Base-by-base conservation (phyloP, 2,888 invertebrate species). In the Chloroclystis v-ata region DNA sequence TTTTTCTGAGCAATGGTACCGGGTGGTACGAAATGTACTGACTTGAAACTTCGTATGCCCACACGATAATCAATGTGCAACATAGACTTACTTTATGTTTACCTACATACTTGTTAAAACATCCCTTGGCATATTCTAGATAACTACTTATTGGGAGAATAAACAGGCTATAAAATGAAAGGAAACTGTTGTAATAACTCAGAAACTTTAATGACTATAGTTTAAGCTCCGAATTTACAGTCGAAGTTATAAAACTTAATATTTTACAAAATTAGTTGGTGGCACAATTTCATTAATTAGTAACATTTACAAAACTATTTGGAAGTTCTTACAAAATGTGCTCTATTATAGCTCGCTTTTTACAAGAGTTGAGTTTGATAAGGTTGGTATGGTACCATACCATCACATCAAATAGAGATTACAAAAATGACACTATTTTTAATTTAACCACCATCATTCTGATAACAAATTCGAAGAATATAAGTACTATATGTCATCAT, bases 141-240 rank as follows among this genome's bases (percentile, higher is more conserved):
- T n/a, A n/a, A n/a, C n/a, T n/a, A n/a, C n/a, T n/a, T n/a, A n/a
- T n/a, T n/a, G n/a, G n/a, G n/a, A n/a, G n/a, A n/a, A n/a, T n/a
- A n/a, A 10, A 29, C 1, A 7, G 7, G 9, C n/a, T 4, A 1
- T n/a, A 32, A 12, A 33, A 38, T 41, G n/a, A 51, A 60, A 54
- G 35, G 51, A 69, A 60, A 61, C 9, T 43, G 52, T 49, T 55
- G n/a, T n/a, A 49, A 63, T 67, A 65, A 70, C 63, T 66, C 69
- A 73, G 60, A 63, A 62, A 69, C 67, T 82, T 82, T 80, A 82
- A 67, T 79, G 63, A 66, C 59, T 75, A 75, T 62, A 61, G 67
- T 32, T n/a, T 6, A 33, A 2, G 9, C 32, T 33, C 9, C n/a
- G 32, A 16, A 13, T 20, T 20, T 20, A 20, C 20, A 20, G 20